Evolutionary conservation across 2,113 vertebrate species (phyloP).

Genomic region (Symphodus melops): DNA sequence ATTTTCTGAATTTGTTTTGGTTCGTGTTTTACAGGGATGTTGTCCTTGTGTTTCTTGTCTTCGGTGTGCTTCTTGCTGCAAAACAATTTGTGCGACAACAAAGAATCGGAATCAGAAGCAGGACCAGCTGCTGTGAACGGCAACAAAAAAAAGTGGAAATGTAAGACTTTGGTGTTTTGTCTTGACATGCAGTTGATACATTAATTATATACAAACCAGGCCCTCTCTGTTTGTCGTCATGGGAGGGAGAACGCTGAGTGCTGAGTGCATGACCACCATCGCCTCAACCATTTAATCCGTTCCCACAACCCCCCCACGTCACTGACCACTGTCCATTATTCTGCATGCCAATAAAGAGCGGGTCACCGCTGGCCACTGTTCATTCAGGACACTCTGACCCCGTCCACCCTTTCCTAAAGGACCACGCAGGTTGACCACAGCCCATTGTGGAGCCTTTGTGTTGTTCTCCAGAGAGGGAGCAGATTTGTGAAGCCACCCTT

Average conservation of each 20-base stretch:
- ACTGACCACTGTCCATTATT: conserved; percentile 61
- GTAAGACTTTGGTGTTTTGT: no score
- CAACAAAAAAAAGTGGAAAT: no score
- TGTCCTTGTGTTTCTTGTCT: no score
- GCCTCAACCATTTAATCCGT: conserved; percentile 33
- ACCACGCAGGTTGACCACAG: conserved; percentile 53
- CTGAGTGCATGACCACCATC: conserved; percentile 11
- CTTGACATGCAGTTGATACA: no score
- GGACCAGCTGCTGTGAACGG: no score
- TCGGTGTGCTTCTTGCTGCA: no score
- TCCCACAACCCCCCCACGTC: conserved; percentile 64
- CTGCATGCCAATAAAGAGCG: conserved; percentile 68
- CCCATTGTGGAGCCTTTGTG: conserved; percentile 67
- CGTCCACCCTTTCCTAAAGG: conserved; percentile 66
- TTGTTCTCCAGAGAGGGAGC: conserved; percentile 57
- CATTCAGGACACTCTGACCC: conserved; percentile 64
- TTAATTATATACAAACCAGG: no score
- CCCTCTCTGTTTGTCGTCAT: no score
- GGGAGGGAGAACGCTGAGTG: not conserved
- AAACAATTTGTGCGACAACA: no score
- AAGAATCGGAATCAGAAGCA: no score
- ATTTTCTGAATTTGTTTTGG: no score
- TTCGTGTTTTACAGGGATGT: no score
- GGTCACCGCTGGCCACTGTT: conserved; percentile 65
- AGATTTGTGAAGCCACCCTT: conserved; percentile 45